Evolutionary conservation across 2,113 vertebrate species (phyloP), one percentile per base, ranked within the genome.

Genomic region (Pavo muticus): DNA sequence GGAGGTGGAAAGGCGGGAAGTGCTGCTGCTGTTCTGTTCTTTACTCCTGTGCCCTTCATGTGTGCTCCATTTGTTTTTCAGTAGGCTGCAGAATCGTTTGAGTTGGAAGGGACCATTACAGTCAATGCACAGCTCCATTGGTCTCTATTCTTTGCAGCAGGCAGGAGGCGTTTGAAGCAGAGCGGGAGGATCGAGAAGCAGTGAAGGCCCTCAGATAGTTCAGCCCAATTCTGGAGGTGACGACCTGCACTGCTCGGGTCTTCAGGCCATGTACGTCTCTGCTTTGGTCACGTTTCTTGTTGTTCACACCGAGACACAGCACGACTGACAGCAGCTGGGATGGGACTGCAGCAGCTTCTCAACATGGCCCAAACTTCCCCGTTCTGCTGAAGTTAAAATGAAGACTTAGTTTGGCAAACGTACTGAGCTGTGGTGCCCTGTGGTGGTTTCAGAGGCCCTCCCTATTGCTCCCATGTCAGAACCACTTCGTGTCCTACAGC

Each of bases 131-230:
- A 40, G 44, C 29, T 54, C 9, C 7, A 93, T 25, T 32, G 10
- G 27, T 35, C 9, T 25, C 44, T 61, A 23, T 90, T 88, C 45
- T 56, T 91, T 54, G 74, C 91, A 86, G 95, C 88, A 97, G 91
- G 94, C 40, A 24, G 63, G 78, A 45, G 81, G 47, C 20, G 44
- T 16, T 80, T 52, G 65, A 97, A 35, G 81, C 93, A 18, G 88
- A 95, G 16, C 70, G 65, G 45, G 23, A 78, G 8, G 95, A 96
- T 14, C 45, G 81, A 84, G 94, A 97, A 86, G 96, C 87, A 45
- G 95, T 97, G 15, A 97, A 87, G 78, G 94, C 89, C 30, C 88
- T 95, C 94, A 35, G 82, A 8, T 91, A 87, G 84, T 45, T 29
- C 39, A 29, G 35, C 39, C 65, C 18, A 39, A 12, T 13, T 77